These are phyloP conservation scores for Drosophila jambulina DNA, from an alignment of 1,140 invertebrate species.

Conservation along the genomic window DNA sequence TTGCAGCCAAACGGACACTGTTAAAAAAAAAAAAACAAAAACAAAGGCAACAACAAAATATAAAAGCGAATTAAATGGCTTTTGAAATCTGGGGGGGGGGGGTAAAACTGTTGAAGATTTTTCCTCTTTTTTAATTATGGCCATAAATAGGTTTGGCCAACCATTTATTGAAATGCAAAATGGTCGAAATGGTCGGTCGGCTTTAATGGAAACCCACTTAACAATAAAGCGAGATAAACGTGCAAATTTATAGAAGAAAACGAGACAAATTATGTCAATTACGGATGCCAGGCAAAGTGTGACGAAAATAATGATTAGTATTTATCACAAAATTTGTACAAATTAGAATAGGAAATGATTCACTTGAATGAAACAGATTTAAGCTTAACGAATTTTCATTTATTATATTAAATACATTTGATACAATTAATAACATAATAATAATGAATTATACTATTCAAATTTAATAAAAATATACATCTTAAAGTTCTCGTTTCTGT, in stretches of 20 bases:
- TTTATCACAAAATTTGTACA: slow-evolving; percentile 2
- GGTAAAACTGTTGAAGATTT: background rate
- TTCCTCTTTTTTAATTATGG: slow-evolving; percentile 31
- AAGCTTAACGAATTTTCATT: background rate
- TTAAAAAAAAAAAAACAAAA: background rate
- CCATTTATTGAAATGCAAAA: slow-evolving; percentile 36
- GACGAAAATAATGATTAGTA: slow-evolving; percentile 16
- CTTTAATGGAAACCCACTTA: slow-evolving; percentile 31
- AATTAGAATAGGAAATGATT: background rate
- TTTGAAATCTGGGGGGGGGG: background rate
- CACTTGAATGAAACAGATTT: background rate
- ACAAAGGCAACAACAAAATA: background rate
- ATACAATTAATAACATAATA: too few species aligned
- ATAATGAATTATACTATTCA: too few species aligned
- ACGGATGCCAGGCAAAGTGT: slow-evolving; percentile 12
- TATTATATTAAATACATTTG: background rate
- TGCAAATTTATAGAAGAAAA: slow-evolving; percentile 20
- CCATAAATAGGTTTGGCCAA: slow-evolving; percentile 33
- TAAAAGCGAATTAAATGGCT: slow-evolving; percentile 14
- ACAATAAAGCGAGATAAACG: slow-evolving; percentile 34
- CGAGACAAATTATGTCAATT: slow-evolving; percentile 30
- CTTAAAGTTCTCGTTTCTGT: too few species aligned
- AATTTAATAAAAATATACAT: too few species aligned
- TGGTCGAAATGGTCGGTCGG: slow-evolving; percentile 21
- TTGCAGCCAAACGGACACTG: slow-evolving; percentile 10